Conservation (phyloP, 2,797 vertebrate genomes). For the Phrynocephalus guinanensis region DNA sequence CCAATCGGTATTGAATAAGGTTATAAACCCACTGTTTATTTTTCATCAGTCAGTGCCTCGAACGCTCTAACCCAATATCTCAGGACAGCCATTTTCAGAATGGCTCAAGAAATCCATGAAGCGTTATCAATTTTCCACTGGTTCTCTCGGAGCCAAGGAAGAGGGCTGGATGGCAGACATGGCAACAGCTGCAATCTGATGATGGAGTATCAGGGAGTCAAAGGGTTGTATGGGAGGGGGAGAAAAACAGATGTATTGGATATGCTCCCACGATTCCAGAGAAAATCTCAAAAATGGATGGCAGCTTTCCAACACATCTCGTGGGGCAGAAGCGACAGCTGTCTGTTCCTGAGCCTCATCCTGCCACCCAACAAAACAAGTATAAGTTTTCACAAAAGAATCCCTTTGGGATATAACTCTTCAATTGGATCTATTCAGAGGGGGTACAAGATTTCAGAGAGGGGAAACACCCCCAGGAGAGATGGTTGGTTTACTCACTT, state of each 20-base stretch:
- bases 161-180: background rate
- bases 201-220: background rate
- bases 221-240: no score
- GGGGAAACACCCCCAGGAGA: no score
- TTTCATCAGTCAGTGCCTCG: background rate
- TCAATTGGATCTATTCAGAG: background rate
- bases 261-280: background rate
- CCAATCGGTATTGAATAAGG: conserved; percentile 18
- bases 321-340: no score
- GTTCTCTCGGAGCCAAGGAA: background rate
- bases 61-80: background rate
- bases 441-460: no score
- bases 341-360: background rate
- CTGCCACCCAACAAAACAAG: background rate
- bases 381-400: background rate
- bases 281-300: background rate
- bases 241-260: background rate
- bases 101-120: conserved; percentile 7
- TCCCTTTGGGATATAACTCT: background rate
- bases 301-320: background rate
- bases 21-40: background rate
- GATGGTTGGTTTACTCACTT: no score
- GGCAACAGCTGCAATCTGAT: background rate
- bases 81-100: conserved; percentile 10
- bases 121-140: background rate